phyloP scores from a whole-genome alignment of 2,797 vertebrate genomes.

The Carapus acus region DNA sequence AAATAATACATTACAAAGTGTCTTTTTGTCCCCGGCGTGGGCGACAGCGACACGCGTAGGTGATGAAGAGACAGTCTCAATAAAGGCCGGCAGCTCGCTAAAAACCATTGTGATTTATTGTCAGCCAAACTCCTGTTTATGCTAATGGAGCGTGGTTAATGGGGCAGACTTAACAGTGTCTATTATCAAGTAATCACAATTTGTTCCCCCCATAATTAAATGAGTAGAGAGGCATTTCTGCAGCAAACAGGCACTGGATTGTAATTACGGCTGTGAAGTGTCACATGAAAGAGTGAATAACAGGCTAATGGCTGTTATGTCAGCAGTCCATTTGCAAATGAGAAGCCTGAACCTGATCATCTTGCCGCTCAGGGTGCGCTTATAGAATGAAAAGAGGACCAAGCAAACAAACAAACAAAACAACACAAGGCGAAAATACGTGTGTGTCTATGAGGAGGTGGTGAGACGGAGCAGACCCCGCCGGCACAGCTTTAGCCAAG shows the following conservation, averaged over 20 bases:
- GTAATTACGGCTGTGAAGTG: conserved; percentile 55
- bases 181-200: conserved; percentile 66
- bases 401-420: too few relatives aligned
- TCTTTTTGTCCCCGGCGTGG: conserved; percentile 13
- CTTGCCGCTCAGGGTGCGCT: conserved; percentile 14
- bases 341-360: conserved; percentile 30
- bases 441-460: conserved; percentile 2
- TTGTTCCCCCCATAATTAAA: conserved; percentile 54
- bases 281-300: conserved; percentile 46
- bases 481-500: conserved; percentile 14
- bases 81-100: conserved; percentile 28
- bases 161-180: conserved; percentile 47
- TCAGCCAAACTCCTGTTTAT: conserved; percentile 46
- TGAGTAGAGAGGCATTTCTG: conserved; percentile 45
- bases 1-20: not conserved
- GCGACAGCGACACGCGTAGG: conserved; percentile 6
- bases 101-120: conserved; percentile 52
- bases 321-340: conserved; percentile 29
- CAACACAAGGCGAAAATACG: too few relatives aligned
- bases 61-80: conserved; percentile 21
- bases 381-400: conserved; percentile 8
- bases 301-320: conserved; percentile 47
- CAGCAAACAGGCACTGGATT: conserved; percentile 39
- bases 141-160: conserved; percentile 60
- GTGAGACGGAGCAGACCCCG: conserved; percentile 8